A percentile compares a stretch with the other conserved stretches of the same genome.
Evolutionary conservation across 1,140 invertebrate species (phyloP).

Genomic region (Pseudomyrmex flavicornis): DNA sequence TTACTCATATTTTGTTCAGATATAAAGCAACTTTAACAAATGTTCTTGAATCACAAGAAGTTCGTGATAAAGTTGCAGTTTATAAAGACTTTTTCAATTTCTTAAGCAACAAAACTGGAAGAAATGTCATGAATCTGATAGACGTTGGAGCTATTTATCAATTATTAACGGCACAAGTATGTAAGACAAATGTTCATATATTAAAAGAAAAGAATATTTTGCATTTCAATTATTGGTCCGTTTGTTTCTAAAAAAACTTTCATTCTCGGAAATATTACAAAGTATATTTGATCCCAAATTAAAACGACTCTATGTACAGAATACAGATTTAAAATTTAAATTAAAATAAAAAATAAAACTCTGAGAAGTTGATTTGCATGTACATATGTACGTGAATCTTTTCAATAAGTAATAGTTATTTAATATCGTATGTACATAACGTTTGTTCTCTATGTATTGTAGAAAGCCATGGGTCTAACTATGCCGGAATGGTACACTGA

Average conservation of each 20-base stretch:
- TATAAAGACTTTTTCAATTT: constrained; percentile 84
- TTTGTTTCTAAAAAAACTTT: neutral
- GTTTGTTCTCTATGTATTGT: neutral
- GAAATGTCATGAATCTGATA: constrained; percentile 81
- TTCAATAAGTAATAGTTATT: too few relatives aligned
- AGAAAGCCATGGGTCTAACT: constrained; percentile 85
- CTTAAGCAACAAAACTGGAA: constrained; percentile 83
- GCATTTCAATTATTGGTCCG: neutral
- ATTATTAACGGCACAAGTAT: constrained; percentile 84
- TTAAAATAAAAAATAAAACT: too few relatives aligned
- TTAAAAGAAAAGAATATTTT: constrained; percentile 13
- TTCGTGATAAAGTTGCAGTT: constrained; percentile 81
- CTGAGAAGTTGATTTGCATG: too few relatives aligned
- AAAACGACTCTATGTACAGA: too few relatives aligned
- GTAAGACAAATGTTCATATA: neutral
- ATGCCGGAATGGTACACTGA: constrained; percentile 87
- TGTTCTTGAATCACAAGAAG: constrained; percentile 78
- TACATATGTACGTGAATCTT: too few relatives aligned
- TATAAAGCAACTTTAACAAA: constrained; percentile 53
- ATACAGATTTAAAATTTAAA: too few relatives aligned
- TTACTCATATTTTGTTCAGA: constrained; percentile 40
- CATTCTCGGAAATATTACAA: too few relatives aligned
- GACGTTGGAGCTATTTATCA: constrained; percentile 82
- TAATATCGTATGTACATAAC: neutral
- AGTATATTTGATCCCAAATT: too few relatives aligned